Evolutionary conservation across 2,797 vertebrate genomes (phyloP).

Genomic region (Enteromius argenteus): DNA sequence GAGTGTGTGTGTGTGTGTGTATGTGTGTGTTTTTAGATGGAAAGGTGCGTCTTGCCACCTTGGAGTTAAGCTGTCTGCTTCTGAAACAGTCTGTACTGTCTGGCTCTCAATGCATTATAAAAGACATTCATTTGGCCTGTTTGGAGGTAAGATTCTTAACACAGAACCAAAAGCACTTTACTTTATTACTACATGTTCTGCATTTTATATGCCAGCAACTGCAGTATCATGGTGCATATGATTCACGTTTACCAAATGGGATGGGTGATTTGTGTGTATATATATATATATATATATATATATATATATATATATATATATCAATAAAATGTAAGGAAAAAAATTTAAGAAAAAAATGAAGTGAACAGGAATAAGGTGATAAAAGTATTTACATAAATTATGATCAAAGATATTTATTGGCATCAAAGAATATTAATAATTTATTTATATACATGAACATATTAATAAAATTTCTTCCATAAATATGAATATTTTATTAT

Average conservation of each 20-base stretch:
- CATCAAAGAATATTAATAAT: neutral
- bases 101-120: slow-evolving; percentile 86
- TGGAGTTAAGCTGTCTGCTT: slow-evolving; percentile 93
- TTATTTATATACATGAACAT: neutral
- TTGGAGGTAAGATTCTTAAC: slow-evolving; percentile 83
- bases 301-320: too few species aligned
- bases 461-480: neutral
- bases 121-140: slow-evolving; percentile 94
- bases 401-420: neutral
- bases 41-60: slow-evolving; percentile 90
- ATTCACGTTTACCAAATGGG: neutral
- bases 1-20: slow-evolving; percentile 11
- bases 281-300: neutral
- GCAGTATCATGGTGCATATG: neutral
- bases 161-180: neutral
- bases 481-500: neutral
- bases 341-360: too few species aligned
- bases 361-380: too few species aligned
- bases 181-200: neutral
- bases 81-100: slow-evolving; percentile 92
- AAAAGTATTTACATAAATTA: too few species aligned
- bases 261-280: neutral
- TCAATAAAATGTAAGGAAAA: too few species aligned
- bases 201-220: neutral
- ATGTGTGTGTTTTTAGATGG: slow-evolving; percentile 80